phyloP scores from a whole-genome alignment of 2,113 vertebrate species.

The Egretta garzetta region DNA sequence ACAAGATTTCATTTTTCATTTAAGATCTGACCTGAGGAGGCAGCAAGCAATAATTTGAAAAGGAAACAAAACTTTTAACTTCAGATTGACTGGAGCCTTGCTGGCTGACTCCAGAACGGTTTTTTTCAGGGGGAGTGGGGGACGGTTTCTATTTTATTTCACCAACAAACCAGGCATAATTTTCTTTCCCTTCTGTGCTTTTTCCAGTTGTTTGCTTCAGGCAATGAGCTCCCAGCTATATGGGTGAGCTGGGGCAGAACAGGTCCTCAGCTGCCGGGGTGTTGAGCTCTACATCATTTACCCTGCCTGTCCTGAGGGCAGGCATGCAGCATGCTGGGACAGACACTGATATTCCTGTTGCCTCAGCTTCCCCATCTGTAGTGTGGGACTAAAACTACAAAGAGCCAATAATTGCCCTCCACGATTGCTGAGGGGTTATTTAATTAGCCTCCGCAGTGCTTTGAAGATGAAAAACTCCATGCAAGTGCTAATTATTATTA shows the following conservation, averaged over 20 bases:
- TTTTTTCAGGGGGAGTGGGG: background rate
- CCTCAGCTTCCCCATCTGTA: constrained; percentile 49
- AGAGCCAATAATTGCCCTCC: constrained; percentile 51
- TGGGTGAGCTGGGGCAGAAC: background rate
- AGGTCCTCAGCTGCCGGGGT: background rate
- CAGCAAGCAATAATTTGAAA: constrained; percentile 25
- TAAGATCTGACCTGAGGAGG: constrained; percentile 14
- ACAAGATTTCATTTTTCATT: background rate
- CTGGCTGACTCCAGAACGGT: background rate
- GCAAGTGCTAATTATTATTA: constrained; percentile 71
- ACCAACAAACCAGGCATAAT: background rate
- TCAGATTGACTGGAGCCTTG: background rate
- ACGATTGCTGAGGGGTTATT: constrained; percentile 13
- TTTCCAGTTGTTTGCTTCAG: background rate
- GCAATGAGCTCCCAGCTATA: background rate
- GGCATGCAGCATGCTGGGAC: background rate
- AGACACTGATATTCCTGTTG: background rate
- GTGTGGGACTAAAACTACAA: constrained; percentile 36
- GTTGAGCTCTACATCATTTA: background rate
- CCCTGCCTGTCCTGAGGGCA: background rate
- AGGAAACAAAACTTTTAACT: constrained; percentile 27
- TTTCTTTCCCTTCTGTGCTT: background rate
- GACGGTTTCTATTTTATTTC: background rate
- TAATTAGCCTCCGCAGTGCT: constrained; percentile 64
- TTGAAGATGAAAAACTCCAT: constrained; percentile 67